These are phyloP conservation scores for Vanessa atalanta DNA, from an alignment of 1,140 invertebrate species.

Conservation along the genomic window DNA sequence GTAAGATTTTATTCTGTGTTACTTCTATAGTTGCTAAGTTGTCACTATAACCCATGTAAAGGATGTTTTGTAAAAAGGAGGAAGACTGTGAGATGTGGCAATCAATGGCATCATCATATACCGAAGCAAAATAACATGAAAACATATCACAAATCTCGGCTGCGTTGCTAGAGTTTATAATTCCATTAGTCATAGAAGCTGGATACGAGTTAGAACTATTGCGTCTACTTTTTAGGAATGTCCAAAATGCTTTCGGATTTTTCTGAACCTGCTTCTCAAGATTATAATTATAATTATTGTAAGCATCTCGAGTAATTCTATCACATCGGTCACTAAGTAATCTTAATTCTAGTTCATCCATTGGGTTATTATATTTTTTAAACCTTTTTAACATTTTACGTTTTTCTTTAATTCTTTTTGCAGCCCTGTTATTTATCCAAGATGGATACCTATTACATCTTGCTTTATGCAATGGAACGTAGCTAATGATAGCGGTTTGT, in stretches of 20 bases:
- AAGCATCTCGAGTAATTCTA: constrained; percentile 13
- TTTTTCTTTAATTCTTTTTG: constrained; percentile 32
- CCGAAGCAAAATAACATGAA: constrained; percentile 23
- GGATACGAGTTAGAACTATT: constrained; percentile 19
- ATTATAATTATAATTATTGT: constrained; percentile 26
- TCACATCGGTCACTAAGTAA: constrained; percentile 29
- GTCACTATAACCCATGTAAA: not conserved
- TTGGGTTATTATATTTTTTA: constrained; percentile 36
- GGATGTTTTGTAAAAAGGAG: not conserved
- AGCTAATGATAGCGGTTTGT: constrained; percentile 8
- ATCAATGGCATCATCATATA: constrained; percentile 10
- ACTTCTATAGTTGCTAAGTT: constrained; percentile 1
- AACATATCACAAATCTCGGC: constrained; percentile 25
- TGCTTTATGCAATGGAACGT: constrained; percentile 18
- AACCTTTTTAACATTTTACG: constrained; percentile 33
- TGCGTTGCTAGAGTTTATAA: constrained; percentile 14
- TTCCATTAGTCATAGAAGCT: constrained; percentile 20
- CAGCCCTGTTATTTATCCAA: constrained; percentile 18
- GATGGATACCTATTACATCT: constrained; percentile 17
- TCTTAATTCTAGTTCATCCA: constrained; percentile 30
- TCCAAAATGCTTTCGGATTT: constrained; percentile 38
- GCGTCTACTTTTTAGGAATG: constrained; percentile 33
- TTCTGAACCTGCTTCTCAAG: constrained; percentile 25
- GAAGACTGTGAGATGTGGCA: not conserved
- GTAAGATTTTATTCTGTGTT: constrained; percentile 2